Percentiles rank a stretch among this genome's conserved stretches.
These are phyloP conservation scores for Pipa parva DNA, from an alignment of 2,113 vertebrate genomes.

Conservation along the genomic window DNA sequence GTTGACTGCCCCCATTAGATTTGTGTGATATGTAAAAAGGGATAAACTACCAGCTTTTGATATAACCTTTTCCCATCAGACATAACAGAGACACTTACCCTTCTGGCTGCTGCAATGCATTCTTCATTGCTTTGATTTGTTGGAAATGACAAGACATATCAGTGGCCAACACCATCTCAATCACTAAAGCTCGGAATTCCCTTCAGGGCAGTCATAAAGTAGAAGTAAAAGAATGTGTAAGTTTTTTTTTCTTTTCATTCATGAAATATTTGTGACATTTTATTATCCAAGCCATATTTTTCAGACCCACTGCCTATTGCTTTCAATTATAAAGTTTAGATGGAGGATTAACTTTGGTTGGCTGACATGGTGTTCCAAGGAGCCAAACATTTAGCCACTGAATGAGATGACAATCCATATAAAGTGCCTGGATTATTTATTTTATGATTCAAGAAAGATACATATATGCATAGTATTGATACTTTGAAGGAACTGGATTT, in stretches of 20 bases:
- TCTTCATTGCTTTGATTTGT: constrained; percentile 97
- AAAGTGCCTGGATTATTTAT: too few species aligned
- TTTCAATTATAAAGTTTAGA: constrained; percentile 43
- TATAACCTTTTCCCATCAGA: constrained; percentile 7
- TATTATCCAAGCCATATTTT: constrained; percentile 24
- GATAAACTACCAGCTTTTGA: constrained; percentile 23
- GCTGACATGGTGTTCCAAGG: too few species aligned
- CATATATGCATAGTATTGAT: too few species aligned
- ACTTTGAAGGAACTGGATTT: too few species aligned
- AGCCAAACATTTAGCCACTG: too few species aligned
- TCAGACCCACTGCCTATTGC: constrained; percentile 37
- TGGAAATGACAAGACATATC: constrained; percentile 99
- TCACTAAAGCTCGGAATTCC: constrained; percentile 89
- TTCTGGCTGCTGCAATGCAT: constrained; percentile 90
- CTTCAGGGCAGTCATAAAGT: constrained; percentile 55
- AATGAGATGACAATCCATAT: too few species aligned
- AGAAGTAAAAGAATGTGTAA: constrained; percentile 45
- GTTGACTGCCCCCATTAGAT: background rate
- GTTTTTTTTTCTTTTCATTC: constrained; percentile 40
- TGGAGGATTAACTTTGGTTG: constrained; percentile 34
- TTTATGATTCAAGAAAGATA: too few species aligned
- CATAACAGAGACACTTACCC: constrained; percentile 72
- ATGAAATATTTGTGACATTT: constrained; percentile 47
- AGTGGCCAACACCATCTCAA: constrained; percentile 96
- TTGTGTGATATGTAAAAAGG: constrained; percentile 36